Conservation (phyloP, 1,140 invertebrate genomes). For the Bombus breviceps region DNA sequence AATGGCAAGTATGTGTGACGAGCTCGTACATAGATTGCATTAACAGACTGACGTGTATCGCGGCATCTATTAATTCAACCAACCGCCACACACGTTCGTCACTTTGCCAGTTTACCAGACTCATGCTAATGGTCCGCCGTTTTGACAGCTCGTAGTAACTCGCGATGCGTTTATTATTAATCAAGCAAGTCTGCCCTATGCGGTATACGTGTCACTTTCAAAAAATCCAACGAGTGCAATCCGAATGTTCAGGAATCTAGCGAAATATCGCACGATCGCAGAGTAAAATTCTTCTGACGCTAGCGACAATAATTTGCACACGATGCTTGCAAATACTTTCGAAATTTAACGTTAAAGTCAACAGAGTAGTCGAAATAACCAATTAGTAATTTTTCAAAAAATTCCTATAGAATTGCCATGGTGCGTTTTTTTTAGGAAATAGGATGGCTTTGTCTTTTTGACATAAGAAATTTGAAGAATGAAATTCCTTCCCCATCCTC, state of each 20-base stretch:
- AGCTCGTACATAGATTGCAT: neutral
- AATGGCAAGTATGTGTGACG: neutral
- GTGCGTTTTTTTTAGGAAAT: too few species aligned
- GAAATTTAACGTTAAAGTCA: too few species aligned
- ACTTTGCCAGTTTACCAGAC: neutral
- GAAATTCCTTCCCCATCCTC: neutral
- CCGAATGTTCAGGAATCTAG: neutral
- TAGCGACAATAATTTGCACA: neutral
- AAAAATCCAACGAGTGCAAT: neutral
- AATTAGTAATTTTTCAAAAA: too few species aligned
- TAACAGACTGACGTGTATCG: constrained; percentile 13
- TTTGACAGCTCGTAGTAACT: too few species aligned
- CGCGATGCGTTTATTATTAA: constrained; percentile 12
- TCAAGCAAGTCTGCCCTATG: neutral
- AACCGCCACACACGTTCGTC: neutral
- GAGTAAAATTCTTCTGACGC: neutral
- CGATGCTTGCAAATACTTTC: too few species aligned
- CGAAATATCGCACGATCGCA: neutral
- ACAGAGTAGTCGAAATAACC: too few species aligned
- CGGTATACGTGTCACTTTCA: neutral
- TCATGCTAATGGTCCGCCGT: neutral
- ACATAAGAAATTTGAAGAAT: too few species aligned
- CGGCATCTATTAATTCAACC: constrained; percentile 26
- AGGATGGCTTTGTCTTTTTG: too few species aligned
- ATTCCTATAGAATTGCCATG: too few species aligned